These are phyloP conservation scores for Latrodectus elegans DNA, from an alignment of 2,888 invertebrate genomes.

Conservation along the genomic window DNA sequence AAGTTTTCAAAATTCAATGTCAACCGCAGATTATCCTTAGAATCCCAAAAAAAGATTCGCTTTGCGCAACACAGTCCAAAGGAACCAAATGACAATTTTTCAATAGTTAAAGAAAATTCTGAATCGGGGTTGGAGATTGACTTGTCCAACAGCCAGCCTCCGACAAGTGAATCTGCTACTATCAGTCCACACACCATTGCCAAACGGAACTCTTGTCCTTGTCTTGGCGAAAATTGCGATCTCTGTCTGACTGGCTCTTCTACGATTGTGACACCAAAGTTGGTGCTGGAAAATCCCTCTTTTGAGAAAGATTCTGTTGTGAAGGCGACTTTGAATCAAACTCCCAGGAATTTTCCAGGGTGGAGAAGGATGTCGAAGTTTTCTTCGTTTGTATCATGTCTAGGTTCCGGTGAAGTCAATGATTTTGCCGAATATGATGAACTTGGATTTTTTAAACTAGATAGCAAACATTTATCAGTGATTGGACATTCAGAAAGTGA, in stretches of 20 bases:
- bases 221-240: constrained; percentile 54
- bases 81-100: not conserved
- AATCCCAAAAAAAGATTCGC: constrained; percentile 56
- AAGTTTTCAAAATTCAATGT: constrained; percentile 22
- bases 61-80: constrained; percentile 38
- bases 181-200: not conserved
- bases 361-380: constrained; percentile 44
- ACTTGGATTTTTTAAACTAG: not conserved
- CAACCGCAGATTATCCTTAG: constrained; percentile 46
- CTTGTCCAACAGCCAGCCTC: not conserved
- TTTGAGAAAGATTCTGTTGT: not conserved
- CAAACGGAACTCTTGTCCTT: constrained; percentile 61
- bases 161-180: not conserved
- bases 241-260: not conserved
- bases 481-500: constrained; percentile 66
- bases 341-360: constrained; percentile 1
- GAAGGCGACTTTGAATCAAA: not conserved
- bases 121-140: constrained; percentile 23
- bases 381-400: constrained; percentile 58
- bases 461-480: constrained; percentile 10
- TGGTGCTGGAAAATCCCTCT: constrained; percentile 16
- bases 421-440: constrained; percentile 32
- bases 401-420: constrained; percentile 52
- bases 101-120: not conserved
- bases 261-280: constrained; percentile 1